Evolutionary conservation across 2,797 vertebrate genomes (phyloP), one percentile per base, ranked within the genome.

Genomic region (Hirundo rustica): DNA sequence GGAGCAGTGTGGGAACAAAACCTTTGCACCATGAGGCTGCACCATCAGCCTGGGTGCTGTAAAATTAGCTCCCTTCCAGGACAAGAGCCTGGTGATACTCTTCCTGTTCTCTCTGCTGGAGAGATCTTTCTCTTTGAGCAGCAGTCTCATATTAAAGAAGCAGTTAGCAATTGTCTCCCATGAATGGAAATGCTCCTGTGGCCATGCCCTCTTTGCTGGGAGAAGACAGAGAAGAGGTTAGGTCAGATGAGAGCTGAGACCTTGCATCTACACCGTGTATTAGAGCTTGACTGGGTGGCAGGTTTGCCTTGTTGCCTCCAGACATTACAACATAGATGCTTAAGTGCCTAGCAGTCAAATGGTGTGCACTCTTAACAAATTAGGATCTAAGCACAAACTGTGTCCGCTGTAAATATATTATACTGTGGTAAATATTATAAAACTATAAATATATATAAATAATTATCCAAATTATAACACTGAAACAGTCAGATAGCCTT

Each of bases 11-110:
- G 44, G 18, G 68, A 76, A 34, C 16, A 7, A 48, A 64, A 13
- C 14, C 27, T 75, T 81, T 54, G 70, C 47, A 34, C 0, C 1
- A 3, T 1, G 5, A n/a, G 40, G 5, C 29, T 76, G 1, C 2
- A 11, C 7, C 34, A 29, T 71, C 68, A 61, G 11, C 25, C 34
- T 83, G 25, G 32, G 25, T 68, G 25, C 57, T 80, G 18, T 54
- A 50, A 61, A 80, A 75, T 68, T 13, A 42, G 29, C 42, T 77
- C 25, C 11, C 9, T 47, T 18, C 16, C 5, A 11, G 60, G 53
- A 34, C 12, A 75, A 47, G n/a, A 85, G n/a, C 23, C n/a, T 70
- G 48, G 26, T 3, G 7, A 27, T 5, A 22, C 10, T 47, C 21
- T 71, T 64, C 30, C 8, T 85, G 79, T 73, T 10, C 40, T 82